Evolutionary conservation across 2,797 vertebrate genomes (phyloP), one percentile per base, ranked within the genome.

Genomic region (Rhynchonycteris naso): DNA sequence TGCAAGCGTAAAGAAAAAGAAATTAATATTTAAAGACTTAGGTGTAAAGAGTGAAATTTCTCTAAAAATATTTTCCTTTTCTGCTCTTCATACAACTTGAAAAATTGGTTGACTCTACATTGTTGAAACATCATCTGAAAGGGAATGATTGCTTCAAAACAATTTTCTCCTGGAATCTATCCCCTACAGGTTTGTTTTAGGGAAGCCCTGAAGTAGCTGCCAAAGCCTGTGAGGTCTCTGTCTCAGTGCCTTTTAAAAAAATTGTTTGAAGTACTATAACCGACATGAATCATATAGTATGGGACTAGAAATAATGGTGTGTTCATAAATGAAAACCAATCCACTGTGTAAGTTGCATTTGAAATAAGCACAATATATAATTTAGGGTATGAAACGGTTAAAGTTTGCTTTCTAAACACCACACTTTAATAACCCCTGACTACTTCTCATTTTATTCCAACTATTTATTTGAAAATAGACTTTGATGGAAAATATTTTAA

Each of bases 401-500:
- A 94, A 28, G 13, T 35, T 78, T 83, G 54, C 13, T 71, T 91
- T 91, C 50, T 28, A 59, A 79, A 88, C 33, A 4, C 24, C 15
- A 61, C 28, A 28, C 28, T 93, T 90, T 56, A 74, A 88, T 82
- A 86, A 76, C 5, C 21, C 30, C 35, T 91, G 19, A 59, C 69
- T 75, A 58, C 21, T 96, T 97, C 52, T 47, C 54, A 15, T 80
- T 96, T 97, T 87, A 84, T 92, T 93, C 88, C 83, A 91, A 96
- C 81, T 61, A 92, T 92, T 94, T 96, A 94, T 96, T 94, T 90
- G 79, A 95, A 72, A 91, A 72, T 61, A 54, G 28, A 91, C 84
- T 97, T 93, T 92, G 91, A 88, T 97, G 95, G 93, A 97, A 97
- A 96, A 89, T 93, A 96, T 95, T 97, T 97, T 93, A 80, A 96